Evolutionary conservation across 2,888 invertebrate genomes (phyloP).

Genomic region (Catocala sponsa): DNA sequence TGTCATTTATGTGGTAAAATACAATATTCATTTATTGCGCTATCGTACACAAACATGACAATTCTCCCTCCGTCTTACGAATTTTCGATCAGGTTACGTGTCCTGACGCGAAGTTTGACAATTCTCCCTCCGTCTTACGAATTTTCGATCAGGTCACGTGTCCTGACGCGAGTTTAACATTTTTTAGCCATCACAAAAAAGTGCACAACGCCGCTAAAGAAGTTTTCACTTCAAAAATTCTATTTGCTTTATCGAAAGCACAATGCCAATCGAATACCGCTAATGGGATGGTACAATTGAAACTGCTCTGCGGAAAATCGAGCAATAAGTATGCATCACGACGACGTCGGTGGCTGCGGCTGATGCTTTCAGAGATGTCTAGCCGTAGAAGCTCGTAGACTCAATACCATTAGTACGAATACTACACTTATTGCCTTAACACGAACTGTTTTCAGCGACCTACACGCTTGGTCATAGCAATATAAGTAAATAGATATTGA

Average conservation of each 20-base stretch:
- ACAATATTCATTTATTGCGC: too few relatives aligned
- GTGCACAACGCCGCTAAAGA: too few relatives aligned
- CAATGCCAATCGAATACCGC: constrained; percentile 69
- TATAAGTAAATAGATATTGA: constrained; percentile 69
- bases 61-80: too few relatives aligned
- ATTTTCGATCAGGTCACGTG: too few relatives aligned
- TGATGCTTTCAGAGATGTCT: constrained; percentile 79
- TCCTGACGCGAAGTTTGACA: too few relatives aligned
- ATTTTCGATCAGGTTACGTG: too few relatives aligned
- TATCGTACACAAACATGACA: too few relatives aligned
- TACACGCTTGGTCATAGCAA: constrained; percentile 59
- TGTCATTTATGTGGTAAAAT: too few relatives aligned
- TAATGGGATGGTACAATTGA: constrained; percentile 83
- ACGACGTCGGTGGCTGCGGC: constrained; percentile 63
- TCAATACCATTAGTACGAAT: constrained; percentile 60
- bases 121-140: too few relatives aligned
- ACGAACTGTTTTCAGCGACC: constrained; percentile 55
- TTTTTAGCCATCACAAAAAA: too few relatives aligned
- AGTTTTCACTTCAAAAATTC: too few relatives aligned
- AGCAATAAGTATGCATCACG: constrained; percentile 86
- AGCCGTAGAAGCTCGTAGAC: constrained; percentile 46
- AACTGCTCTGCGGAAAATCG: constrained; percentile 80
- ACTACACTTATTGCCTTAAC: constrained; percentile 43
- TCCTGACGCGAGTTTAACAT: too few relatives aligned
- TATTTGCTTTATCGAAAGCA: constrained; percentile 65